A percentile compares a stretch with the other conserved stretches of the same genome.
Evolutionary conservation across 2,797 vertebrate species (phyloP).

Genomic region (Acestrorhynchus altus): DNA sequence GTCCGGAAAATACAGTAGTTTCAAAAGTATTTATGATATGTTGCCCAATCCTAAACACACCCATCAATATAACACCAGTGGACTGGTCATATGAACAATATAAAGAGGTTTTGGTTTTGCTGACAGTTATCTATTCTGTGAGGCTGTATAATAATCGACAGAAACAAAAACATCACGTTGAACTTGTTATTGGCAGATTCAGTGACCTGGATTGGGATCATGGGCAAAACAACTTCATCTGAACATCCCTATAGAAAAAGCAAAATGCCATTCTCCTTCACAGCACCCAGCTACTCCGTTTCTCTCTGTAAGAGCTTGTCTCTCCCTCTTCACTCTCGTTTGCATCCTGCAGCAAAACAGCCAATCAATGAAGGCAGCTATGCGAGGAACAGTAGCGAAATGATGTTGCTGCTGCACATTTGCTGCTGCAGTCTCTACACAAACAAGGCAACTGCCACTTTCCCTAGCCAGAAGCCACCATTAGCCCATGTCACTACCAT

Average conservation of each 20-base stretch:
- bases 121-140: background rate
- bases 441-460: constrained; percentile 17
- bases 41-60: too few relatives aligned
- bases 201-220: background rate
- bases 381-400: constrained; percentile 13
- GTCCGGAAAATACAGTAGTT: too few relatives aligned
- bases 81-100: too few relatives aligned
- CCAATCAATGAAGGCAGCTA: constrained; percentile 47
- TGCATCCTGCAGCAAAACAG: constrained; percentile 49
- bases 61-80: too few relatives aligned
- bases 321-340: constrained; percentile 36
- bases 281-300: background rate
- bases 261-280: background rate
- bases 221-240: background rate
- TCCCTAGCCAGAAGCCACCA: background rate
- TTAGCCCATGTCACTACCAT: background rate
- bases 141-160: background rate
- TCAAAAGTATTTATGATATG: too few relatives aligned
- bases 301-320: background rate
- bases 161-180: background rate
- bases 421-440: constrained; percentile 24
- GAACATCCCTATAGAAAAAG: background rate
- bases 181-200: background rate
- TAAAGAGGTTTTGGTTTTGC: too few relatives aligned
- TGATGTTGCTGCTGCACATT: constrained; percentile 18